phyloP scores from a whole-genome alignment of 2,113 vertebrate genomes.

The Limanda limanda region DNA sequence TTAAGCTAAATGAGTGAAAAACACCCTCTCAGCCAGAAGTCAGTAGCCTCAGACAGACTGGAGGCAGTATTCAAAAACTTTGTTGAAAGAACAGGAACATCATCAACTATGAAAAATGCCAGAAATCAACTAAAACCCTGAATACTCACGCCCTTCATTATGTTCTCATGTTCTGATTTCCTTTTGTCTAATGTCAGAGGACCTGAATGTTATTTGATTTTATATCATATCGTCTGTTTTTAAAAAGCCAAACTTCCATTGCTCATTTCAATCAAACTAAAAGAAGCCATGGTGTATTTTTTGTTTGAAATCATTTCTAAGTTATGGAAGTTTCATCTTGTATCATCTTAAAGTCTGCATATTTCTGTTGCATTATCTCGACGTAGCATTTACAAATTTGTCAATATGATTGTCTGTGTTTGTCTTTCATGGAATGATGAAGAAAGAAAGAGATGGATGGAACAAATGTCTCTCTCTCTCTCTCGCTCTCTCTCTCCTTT shows the following conservation, averaged over 20 bases:
- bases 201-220: constrained; percentile 34
- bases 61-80: too few species aligned
- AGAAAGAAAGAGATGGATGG: constrained; percentile 30
- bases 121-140: neutral
- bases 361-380: constrained; percentile 51
- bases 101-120: too few species aligned
- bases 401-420: constrained; percentile 46
- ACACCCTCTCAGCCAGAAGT: neutral
- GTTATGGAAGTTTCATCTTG: constrained; percentile 19
- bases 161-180: constrained; percentile 5
- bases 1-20: neutral
- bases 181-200: neutral
- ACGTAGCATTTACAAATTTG: constrained; percentile 43
- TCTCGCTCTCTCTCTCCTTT: neutral
- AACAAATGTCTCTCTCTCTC: constrained; percentile 1
- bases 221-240: constrained; percentile 43
- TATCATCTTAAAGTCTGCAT: constrained; percentile 52
- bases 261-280: constrained; percentile 59
- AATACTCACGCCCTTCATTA: neutral
- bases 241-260: constrained; percentile 62
- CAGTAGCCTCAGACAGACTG: neutral
- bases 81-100: neutral
- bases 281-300: constrained; percentile 46
- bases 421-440: constrained; percentile 59
- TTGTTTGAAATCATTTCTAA: constrained; percentile 26